These are phyloP conservation scores for Drosophila bifasciata DNA, from an alignment of 1,140 invertebrate species.

Conservation along the genomic window DNA sequence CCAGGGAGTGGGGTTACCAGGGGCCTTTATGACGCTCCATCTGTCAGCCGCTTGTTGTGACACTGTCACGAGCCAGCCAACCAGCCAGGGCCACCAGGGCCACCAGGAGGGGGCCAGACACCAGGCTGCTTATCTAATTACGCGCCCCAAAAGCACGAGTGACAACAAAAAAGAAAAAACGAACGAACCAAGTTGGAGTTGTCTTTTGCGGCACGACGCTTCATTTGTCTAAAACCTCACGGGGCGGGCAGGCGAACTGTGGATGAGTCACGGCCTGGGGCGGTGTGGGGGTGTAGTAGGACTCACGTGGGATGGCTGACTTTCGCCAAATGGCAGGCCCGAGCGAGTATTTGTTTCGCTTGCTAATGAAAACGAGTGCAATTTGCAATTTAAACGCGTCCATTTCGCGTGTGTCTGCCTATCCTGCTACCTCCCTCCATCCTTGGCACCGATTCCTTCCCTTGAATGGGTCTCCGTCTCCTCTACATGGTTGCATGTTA, in stretches of 20 bases:
- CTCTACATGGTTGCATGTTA: neutral
- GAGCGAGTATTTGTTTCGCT: slow-evolving; percentile 70
- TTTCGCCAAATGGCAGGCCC: slow-evolving; percentile 59
- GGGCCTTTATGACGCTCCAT: slow-evolving; percentile 77
- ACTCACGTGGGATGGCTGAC: slow-evolving; percentile 28
- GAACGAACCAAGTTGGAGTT: slow-evolving; percentile 40
- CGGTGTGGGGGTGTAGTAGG: neutral
- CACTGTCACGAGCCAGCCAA: slow-evolving; percentile 5
- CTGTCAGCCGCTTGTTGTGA: slow-evolving; percentile 76
- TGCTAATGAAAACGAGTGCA: slow-evolving; percentile 76
- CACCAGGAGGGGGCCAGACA: slow-evolving; percentile 34
- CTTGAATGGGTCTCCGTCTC: neutral
- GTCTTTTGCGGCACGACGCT: slow-evolving; percentile 72
- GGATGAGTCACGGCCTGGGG: neutral
- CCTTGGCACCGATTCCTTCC: neutral
- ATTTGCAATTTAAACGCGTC: slow-evolving; percentile 76
- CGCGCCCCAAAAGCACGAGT: slow-evolving; percentile 66
- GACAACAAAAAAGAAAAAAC: slow-evolving; percentile 68
- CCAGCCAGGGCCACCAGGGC: too few relatives aligned
- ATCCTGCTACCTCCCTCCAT: too few relatives aligned
- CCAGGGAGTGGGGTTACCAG: too few relatives aligned
- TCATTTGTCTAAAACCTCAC: slow-evolving; percentile 77
- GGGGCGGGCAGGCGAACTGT: slow-evolving; percentile 4
- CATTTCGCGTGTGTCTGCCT: slow-evolving; percentile 33
- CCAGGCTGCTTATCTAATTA: slow-evolving; percentile 74